Base-by-base conservation (phyloP, 2,113 vertebrate genomes). In the Eulemur rufifrons region DNA sequence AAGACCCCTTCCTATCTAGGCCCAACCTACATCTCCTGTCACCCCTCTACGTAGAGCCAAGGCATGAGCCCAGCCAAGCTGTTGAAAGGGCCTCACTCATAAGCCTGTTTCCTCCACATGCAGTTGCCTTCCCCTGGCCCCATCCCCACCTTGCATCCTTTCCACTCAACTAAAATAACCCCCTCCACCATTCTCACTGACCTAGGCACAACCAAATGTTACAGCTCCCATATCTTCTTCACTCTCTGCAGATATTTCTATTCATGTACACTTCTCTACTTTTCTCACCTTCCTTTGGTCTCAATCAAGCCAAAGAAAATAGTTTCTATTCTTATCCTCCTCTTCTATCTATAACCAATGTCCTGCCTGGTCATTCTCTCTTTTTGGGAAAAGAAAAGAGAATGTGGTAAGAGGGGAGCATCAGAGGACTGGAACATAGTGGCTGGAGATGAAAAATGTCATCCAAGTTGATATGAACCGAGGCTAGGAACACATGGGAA, bases 371-470 rank as follows among this genome's bases (percentile, higher is more conserved):
- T 37, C 47, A 59, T 11, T 82, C 8, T 92, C 59, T 61, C 32
- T 71, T 61, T 66, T 73, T 29, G 64, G 37, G 45, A 88, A 91
- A 0, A 37, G 68, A 15, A 83, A 39, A 32, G 17, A 59, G 4
- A 25, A 3, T 2, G 2, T 37, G 45, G 45, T 14, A 0, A 76
- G 18, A 63, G 4, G 45, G 1, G 23, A 45, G 12, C 21, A 23
- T 81, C 63, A 32, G 1, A 9, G 47, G 14, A 92, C 56, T 21
- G 71, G 47, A 92, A 81, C 0, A 12, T 5, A 37, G 47, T 8
- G 27, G 5, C 3, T 39, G 8, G 8, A 89, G 92, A 54, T 17
- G 74, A 86, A 89, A 63, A 13, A 27, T 29, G 52, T 15, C 32
- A 80, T 14, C n/a, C 1, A 11, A 39, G 63, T 25, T 18, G 20